Evolutionary conservation across 37 sponge, comb jelly and placozoan species (phyloP).

Genomic region (Haliclona indistincta): DNA sequence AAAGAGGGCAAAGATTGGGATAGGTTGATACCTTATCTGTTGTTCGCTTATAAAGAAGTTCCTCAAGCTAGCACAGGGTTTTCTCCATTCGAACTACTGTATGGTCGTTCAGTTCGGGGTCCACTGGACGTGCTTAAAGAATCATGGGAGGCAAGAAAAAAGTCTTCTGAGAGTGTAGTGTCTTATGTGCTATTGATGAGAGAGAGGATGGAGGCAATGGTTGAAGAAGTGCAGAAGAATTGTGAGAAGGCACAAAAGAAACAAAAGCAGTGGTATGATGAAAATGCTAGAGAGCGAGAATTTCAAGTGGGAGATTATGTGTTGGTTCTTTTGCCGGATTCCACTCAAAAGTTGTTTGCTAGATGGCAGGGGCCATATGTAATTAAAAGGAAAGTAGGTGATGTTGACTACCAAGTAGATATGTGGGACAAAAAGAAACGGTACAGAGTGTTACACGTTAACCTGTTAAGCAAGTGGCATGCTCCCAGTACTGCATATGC

Average conservation of each 20-base stretch:
- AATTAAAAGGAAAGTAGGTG: neutral
- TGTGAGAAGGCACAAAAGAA: neutral
- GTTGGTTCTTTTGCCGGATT: neutral
- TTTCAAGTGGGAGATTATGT: neutral
- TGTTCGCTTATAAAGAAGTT: slow-evolving; percentile 29
- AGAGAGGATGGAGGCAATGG: slow-evolving; percentile 5
- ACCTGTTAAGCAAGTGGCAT: slow-evolving; percentile 17
- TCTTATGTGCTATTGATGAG: slow-evolving; percentile 18
- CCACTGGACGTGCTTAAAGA: slow-evolving; percentile 25
- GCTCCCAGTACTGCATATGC: neutral
- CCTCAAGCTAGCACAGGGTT: slow-evolving; percentile 29
- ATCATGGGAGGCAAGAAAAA: slow-evolving; percentile 16
- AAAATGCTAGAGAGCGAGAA: neutral
- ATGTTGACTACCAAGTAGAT: slow-evolving; percentile 18
- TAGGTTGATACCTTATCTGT: slow-evolving; percentile 1
- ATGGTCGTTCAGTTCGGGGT: slow-evolving; percentile 26
- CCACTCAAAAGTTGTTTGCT: slow-evolving; percentile 2
- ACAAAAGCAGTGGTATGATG: slow-evolving; percentile 2
- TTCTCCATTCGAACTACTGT: slow-evolving; percentile 25
- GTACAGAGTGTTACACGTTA: slow-evolving; percentile 8
- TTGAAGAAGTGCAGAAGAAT: slow-evolving; percentile 4
- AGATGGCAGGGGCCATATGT: slow-evolving; percentile 17
- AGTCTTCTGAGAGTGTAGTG: slow-evolving; percentile 13
- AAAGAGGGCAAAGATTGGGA: slow-evolving; percentile 22
- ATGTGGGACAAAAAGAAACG: slow-evolving; percentile 25